phyloP scores from a whole-genome alignment of 2,888 invertebrate species.

The Agapostemon virescens region DNA sequence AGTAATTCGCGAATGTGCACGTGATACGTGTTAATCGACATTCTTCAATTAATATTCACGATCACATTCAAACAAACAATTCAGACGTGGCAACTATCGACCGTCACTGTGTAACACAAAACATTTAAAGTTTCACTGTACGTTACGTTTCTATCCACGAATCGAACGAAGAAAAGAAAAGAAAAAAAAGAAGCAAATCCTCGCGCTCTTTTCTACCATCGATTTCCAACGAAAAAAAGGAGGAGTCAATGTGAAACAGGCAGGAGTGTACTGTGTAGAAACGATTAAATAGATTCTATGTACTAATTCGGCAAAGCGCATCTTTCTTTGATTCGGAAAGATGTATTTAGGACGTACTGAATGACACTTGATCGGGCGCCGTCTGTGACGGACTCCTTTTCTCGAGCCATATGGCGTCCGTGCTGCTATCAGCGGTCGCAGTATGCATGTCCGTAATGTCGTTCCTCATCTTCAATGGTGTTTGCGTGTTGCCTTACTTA shows the following conservation, averaged over 20 bases:
- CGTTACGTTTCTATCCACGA: constrained; percentile 2
- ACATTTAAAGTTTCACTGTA: not conserved
- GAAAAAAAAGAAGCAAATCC: constrained; percentile 14
- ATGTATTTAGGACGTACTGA: constrained; percentile 62
- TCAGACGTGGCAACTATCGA: not conserved
- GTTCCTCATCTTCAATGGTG: constrained; percentile 63
- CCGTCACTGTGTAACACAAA: not conserved
- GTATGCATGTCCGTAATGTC: constrained; percentile 64
- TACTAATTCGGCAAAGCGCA: constrained; percentile 22
- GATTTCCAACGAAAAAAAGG: constrained; percentile 35
- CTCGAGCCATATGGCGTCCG: constrained; percentile 69
- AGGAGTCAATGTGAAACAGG: constrained; percentile 16
- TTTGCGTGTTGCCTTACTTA: constrained; percentile 23
- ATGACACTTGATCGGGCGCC: constrained; percentile 63
- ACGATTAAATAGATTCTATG: not conserved
- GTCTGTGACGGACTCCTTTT: constrained; percentile 63
- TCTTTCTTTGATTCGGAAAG: constrained; percentile 38
- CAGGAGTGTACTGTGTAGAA: constrained; percentile 13
- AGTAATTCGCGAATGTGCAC: constrained; percentile 34
- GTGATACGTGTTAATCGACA: constrained; percentile 46
- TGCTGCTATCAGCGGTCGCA: constrained; percentile 66
- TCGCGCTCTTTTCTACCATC: constrained; percentile 44
- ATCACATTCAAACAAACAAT: not conserved
- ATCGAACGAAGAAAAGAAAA: not conserved
- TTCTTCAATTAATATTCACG: constrained; percentile 7